Evolutionary conservation across 2,113 vertebrate species (phyloP).

Genomic region (Hydrochoerus hydrochaeris): DNA sequence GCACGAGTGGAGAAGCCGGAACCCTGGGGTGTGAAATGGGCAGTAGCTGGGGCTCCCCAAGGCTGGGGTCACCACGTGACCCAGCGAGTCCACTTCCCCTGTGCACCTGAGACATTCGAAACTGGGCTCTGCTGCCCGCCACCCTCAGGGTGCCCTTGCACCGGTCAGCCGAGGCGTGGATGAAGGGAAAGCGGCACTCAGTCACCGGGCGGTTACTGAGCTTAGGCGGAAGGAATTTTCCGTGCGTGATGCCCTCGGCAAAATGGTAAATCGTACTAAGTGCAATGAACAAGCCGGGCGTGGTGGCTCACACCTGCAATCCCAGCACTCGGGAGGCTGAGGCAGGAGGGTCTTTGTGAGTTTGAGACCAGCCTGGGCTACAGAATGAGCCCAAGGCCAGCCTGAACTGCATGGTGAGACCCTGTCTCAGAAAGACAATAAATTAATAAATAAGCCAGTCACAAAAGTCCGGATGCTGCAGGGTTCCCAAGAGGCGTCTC

Average conservation of each 20-base stretch:
- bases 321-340: no score
- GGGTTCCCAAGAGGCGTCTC: neutral
- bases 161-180: rapidly evolving
- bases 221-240: neutral
- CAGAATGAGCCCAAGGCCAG: no score
- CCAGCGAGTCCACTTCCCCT: neutral
- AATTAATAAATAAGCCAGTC: neutral
- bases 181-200: neutral
- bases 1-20: rapidly evolving
- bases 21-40: neutral
- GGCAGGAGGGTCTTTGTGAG: no score
- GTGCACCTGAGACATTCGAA: neutral
- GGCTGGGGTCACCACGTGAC: neutral
- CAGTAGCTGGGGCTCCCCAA: neutral
- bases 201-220: neutral
- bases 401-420: no score
- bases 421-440: no score
- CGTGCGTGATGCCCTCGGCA: neutral
- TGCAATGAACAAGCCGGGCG: no score
- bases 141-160: rapidly evolving
- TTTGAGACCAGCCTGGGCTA: no score
- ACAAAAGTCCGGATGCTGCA: neutral
- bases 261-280: neutral
- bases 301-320: no score
- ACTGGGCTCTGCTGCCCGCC: neutral